Evolutionary conservation across 1,140 invertebrate genomes (phyloP).

Genomic region (Drosophila hydei): DNA sequence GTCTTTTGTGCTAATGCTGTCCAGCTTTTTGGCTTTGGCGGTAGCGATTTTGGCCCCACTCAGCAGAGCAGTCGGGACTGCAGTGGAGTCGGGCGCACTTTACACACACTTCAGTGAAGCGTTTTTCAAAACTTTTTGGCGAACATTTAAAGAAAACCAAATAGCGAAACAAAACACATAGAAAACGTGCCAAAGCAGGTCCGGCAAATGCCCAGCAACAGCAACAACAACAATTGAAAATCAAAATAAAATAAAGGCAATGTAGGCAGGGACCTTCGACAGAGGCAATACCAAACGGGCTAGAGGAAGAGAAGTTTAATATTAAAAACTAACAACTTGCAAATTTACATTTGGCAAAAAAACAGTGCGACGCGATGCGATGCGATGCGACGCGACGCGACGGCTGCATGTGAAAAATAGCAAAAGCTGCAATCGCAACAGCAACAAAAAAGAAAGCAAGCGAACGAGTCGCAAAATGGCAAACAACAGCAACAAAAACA

Average conservation of each 20-base stretch:
- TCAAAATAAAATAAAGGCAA: conserved; percentile 7
- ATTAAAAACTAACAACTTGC: conserved; percentile 10
- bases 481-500: conserved; percentile 25
- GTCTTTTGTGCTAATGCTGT: conserved; percentile 21
- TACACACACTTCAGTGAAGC: conserved; percentile 51
- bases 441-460: conserved; percentile 14
- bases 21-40: conserved; percentile 15
- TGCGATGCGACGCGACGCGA: conserved; percentile 12
- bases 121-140: conserved; percentile 37
- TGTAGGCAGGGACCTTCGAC: not conserved
- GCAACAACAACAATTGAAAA: conserved; percentile 37
- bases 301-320: not conserved
- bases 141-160: conserved; percentile 55
- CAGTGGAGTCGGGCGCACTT: conserved; percentile 24
- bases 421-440: conserved; percentile 52
- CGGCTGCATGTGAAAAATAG: conserved; percentile 50
- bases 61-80: not conserved
- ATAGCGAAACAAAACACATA: conserved; percentile 31
- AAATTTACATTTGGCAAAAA: not conserved
- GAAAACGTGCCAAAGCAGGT: conserved; percentile 39
- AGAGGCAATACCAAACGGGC: not conserved
- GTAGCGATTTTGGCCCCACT: not conserved
- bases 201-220: conserved; percentile 22
- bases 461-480: conserved; percentile 1
- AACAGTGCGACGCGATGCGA: not conserved